Evolutionary conservation across 2,888 invertebrate species (phyloP), one percentile per base, ranked within the genome.

Genomic region (Argyra leucocephala): DNA sequence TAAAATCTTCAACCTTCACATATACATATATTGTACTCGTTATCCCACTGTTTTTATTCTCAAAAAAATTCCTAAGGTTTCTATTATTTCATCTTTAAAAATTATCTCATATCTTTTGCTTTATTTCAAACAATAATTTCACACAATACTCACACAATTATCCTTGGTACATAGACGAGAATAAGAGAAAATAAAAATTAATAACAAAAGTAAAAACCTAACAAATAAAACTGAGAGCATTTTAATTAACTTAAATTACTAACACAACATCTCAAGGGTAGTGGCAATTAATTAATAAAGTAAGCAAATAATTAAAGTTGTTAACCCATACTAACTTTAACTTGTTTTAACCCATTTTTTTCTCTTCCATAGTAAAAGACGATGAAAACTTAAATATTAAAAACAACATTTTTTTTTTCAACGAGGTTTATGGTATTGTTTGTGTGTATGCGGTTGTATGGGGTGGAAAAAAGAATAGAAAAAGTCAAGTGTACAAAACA

Each of bases 231-330:
- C 23, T 18, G n/a, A 31, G 26, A 61, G 24, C 18, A 18, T 31
- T 61, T 61, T 61, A 61, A 61, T 61, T 61, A 61, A 61, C 26
- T 61, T 61, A 61, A 61, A 61, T 21, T 61, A 26, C 61, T 26
- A 61, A 61, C 26, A 24, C 24, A 24, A 61, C 61, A 61, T 21
- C 24, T 26, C n/a, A 31, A 31, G 31, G 61, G 61, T 31, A n/a
- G 21, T 31, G 31, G 21, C 61, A 31, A 61, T 24, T 61, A 61
- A 61, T 61, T 61, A 61, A 61, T 31, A 26, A 61, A 61, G 24
- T 31, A 61, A 61, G 21, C 59, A 23, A 59, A 59, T 23, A 48
- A 48, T 48, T 48, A 48, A 48, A 48, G 48, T 48, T 15, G 48
- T 48, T 48, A n/a, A n/a, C n/a, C n/a, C n/a, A n/a, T n/a, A n/a